These are phyloP conservation scores for Capreolus pygargus DNA, from an alignment of 2,113 vertebrate species.

Conservation along the genomic window DNA sequence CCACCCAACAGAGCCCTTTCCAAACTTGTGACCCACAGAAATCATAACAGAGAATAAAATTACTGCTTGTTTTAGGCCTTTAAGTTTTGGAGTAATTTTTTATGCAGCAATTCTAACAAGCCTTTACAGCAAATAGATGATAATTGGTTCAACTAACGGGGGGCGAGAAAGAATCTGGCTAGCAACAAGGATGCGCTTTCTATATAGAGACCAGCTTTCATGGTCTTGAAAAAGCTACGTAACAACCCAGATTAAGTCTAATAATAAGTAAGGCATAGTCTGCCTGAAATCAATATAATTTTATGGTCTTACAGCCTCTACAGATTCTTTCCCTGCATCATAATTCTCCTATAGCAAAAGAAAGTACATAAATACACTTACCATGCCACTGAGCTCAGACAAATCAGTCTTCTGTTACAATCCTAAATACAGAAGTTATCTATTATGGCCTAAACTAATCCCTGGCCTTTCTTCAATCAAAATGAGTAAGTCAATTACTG, in stretches of 20 bases:
- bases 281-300: not conserved
- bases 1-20: not conserved
- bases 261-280: not conserved
- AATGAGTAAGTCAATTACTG: not conserved
- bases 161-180: not conserved
- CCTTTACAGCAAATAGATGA: slow-evolving; percentile 7
- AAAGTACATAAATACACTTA: not conserved
- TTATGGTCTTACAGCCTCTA: not conserved
- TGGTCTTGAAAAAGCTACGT: not conserved
- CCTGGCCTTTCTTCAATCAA: slow-evolving; percentile 29
- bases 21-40: slow-evolving; percentile 2
- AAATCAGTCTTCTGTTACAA: slow-evolving; percentile 7
- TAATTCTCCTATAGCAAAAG: not conserved
- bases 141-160: not conserved
- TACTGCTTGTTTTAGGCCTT: not conserved
- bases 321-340: slow-evolving; percentile 21
- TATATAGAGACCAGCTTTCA: not conserved
- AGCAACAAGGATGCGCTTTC: not conserved
- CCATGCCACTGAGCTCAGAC: not conserved
- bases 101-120: slow-evolving; percentile 25
- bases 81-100: not conserved
- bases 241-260: not conserved
- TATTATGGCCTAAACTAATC: slow-evolving; percentile 25
- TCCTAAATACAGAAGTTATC: not conserved
- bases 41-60: slow-evolving; percentile 4